These are phyloP conservation scores for Oplegnathus fasciatus DNA, from an alignment of 2,113 vertebrate species.

Conservation along the genomic window DNA sequence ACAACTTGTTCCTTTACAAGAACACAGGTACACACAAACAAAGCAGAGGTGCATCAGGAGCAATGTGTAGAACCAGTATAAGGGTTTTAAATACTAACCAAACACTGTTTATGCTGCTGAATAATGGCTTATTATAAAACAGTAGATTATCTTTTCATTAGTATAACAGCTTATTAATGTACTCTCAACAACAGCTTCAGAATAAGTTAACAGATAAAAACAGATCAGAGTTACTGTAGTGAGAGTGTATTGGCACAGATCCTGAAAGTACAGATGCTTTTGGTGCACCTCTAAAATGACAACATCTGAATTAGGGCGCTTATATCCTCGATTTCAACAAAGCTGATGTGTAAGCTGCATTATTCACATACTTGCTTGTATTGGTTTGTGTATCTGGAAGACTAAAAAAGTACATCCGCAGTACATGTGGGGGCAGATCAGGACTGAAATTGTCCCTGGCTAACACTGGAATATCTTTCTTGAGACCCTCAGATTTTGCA, in stretches of 20 bases:
- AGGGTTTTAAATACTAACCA: background rate
- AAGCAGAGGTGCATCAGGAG: background rate
- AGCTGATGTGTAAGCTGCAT: background rate
- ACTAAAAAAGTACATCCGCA: background rate
- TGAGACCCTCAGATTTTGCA: background rate
- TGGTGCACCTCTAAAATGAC: background rate
- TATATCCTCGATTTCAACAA: background rate
- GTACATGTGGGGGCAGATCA: background rate
- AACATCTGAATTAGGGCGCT: background rate
- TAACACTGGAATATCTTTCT: background rate
- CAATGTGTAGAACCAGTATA: background rate
- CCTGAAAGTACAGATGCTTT: background rate
- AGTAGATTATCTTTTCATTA: background rate
- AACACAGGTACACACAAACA: constrained; percentile 1
- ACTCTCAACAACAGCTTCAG: background rate
- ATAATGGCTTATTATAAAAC: background rate
- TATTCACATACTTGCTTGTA: background rate
- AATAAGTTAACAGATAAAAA: background rate
- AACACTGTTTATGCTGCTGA: background rate
- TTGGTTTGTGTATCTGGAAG: background rate
- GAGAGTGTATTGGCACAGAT: background rate
- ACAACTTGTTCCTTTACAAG: background rate
- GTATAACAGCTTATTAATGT: background rate
- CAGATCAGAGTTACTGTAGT: background rate
- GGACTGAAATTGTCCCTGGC: background rate